A percentile compares a stretch with the other conserved stretches of the same genome.
Evolutionary conservation across 2,888 invertebrate species (phyloP).

Genomic region (Mesochorus sp.): DNA sequence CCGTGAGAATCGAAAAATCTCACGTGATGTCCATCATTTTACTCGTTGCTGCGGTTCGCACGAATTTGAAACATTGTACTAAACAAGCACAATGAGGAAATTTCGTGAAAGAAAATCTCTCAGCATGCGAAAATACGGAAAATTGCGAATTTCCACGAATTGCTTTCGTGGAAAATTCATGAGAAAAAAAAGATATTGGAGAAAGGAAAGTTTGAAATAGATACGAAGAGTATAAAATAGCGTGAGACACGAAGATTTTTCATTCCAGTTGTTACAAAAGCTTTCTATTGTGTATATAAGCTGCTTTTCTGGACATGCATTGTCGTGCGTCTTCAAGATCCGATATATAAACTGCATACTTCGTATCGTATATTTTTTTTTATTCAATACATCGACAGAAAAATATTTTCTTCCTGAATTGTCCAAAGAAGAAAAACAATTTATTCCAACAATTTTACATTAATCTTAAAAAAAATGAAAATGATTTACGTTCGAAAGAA

Average conservation of each 20-base stretch:
- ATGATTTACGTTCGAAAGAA: too few relatives aligned
- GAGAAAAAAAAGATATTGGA: constrained; percentile 8
- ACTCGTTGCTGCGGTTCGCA: neutral
- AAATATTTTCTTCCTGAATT: too few relatives aligned
- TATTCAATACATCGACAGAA: too few relatives aligned
- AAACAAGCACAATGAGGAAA: constrained; percentile 2
- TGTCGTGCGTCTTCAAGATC: neutral
- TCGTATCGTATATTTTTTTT: too few relatives aligned
- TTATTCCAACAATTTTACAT: too few relatives aligned
- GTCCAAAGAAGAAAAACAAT: too few relatives aligned
- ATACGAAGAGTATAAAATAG: neutral
- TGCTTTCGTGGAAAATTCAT: neutral
- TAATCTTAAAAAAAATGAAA: too few relatives aligned
- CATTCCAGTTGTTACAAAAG: constrained; percentile 21
- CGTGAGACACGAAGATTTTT: constrained; percentile 19
- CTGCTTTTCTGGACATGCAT: neutral
- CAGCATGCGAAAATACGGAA: constrained; percentile 11
- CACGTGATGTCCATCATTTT: neutral
- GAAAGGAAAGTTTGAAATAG: neutral
- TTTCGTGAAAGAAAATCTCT: neutral
- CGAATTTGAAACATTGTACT: neutral
- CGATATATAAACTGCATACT: too few relatives aligned
- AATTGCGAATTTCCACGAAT: neutral
- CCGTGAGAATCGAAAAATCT: neutral
- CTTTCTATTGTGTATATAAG: neutral